phyloP scores from a whole-genome alignment of 2,888 invertebrate species.

The Spialia ferax region DNA sequence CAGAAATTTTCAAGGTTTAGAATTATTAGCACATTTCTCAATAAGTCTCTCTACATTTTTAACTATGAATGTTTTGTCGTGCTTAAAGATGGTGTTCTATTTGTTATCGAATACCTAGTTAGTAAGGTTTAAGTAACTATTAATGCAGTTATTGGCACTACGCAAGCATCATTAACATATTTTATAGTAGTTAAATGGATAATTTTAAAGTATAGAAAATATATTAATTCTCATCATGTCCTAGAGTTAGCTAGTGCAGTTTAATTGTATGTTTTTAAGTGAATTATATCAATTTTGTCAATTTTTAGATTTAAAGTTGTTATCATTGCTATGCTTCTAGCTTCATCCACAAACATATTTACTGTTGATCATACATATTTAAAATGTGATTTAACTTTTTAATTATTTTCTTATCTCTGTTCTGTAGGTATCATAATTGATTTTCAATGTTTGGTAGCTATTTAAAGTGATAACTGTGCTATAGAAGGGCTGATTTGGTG shows the following conservation, averaged over 20 bases:
- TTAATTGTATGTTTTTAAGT: constrained; percentile 74
- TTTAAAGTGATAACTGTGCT: constrained; percentile 78
- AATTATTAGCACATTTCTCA: constrained; percentile 87
- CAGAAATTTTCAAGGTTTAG: constrained; percentile 78
- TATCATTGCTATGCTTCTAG: constrained; percentile 67
- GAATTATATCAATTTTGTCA: constrained; percentile 85
- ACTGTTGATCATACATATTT: constrained; percentile 18
- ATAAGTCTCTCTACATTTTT: constrained; percentile 87
- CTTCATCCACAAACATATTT: constrained; percentile 29
- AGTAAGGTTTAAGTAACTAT: constrained; percentile 83
- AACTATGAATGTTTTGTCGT: constrained; percentile 88
- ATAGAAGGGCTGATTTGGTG: constrained; percentile 63
- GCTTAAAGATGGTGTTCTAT: constrained; percentile 87
- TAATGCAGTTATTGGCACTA: constrained; percentile 87
- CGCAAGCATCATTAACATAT: constrained; percentile 61
- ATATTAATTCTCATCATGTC: constrained; percentile 58
- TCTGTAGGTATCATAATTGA: constrained; percentile 21
- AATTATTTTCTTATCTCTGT: background rate
- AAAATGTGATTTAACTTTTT: constrained; percentile 7
- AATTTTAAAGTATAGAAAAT: constrained; percentile 47
- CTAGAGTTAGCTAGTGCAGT: constrained; percentile 64
- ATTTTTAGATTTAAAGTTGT: constrained; percentile 83
- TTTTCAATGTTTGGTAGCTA: constrained; percentile 45
- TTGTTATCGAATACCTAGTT: constrained; percentile 87
- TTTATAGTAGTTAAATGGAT: constrained; percentile 56